Evolutionary conservation across 2,113 vertebrate species (phyloP).

Genomic region (Poeciliopsis prolifica): DNA sequence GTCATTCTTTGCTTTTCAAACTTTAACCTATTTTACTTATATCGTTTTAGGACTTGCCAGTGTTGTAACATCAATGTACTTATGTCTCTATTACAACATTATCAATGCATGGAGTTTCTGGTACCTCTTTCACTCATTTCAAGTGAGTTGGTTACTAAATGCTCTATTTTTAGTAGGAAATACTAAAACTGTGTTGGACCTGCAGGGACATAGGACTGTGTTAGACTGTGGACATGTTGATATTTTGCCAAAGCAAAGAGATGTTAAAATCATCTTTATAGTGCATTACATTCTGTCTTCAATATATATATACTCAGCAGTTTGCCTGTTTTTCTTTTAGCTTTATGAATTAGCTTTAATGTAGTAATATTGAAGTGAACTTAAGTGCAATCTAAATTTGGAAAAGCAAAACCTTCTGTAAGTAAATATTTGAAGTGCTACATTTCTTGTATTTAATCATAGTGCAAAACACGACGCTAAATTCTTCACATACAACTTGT

Average conservation of each 20-base stretch:
- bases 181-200: not conserved
- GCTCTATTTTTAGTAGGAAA: not conserved
- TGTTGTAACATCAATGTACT: slow-evolving; percentile 87
- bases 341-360: not conserved
- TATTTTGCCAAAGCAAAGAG: too few relatives aligned
- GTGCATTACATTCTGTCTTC: not conserved
- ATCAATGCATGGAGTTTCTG: slow-evolving; percentile 96
- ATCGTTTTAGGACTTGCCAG: slow-evolving; percentile 85
- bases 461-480: too few relatives aligned
- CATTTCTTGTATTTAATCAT: not conserved
- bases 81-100: slow-evolving; percentile 93
- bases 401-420: too few relatives aligned
- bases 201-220: too few relatives aligned
- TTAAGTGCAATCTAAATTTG: not conserved
- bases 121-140: slow-evolving; percentile 97
- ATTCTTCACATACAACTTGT: too few relatives aligned
- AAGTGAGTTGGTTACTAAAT: slow-evolving; percentile 78
- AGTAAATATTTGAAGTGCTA: not conserved
- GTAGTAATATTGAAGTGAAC: not conserved
- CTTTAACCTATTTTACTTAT: not conserved
- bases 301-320: not conserved
- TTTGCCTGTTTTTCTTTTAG: not conserved
- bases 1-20: not conserved
- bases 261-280: not conserved
- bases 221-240: too few relatives aligned